Base-by-base conservation (phyloP, 1,140 invertebrate species). In the Dryas iulia region DNA sequence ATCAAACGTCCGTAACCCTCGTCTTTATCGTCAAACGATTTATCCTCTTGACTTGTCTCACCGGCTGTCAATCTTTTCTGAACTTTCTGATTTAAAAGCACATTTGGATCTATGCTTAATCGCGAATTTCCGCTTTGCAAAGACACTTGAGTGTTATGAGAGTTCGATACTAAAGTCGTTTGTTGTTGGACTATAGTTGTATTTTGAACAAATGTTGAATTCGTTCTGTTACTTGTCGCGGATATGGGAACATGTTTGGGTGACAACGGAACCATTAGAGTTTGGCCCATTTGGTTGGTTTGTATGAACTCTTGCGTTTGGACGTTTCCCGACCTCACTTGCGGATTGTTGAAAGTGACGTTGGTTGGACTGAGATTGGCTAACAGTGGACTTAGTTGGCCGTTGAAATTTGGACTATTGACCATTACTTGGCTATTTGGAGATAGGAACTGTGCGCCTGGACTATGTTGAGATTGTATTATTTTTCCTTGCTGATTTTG, bases 341-440 rank as follows among this genome's bases (percentile, higher is more conserved):
- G 93, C 1, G 90, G 88, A 62, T 94, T 89, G 72, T 94, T 95
- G 72, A 95, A 95, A 0, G 94, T 94, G 2, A 94, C 94, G 71
- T 94, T 95, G 58, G 94, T 94, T 0, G 95, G 95, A 84, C 95
- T 96, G 1, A 96, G 93, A 74, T 94, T 96, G 0, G 95, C 94
- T 0, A 96, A 93, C 54, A 96, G 92, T 1, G 96, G 96, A 89
- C 96, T 97, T 11, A 97, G 72, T 77, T 97, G 96, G 0, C 96
- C 96, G 33, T 95, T 95, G 71, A 95, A 95, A 77, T 94, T 94
- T 5, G 95, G 94, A 21, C 95, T 95, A 67, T 95, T 96, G 28
- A 96, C 94, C 65, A 96, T 92, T 71, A 96, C 95, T 79, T 96
- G 95, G 39, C 93, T 94, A 73, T 95, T 96, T 0, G 95, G 95